These are phyloP conservation scores for Meloidogyne hapla DNA, from an alignment of 1,140 invertebrate species.

Conservation along the genomic window DNA sequence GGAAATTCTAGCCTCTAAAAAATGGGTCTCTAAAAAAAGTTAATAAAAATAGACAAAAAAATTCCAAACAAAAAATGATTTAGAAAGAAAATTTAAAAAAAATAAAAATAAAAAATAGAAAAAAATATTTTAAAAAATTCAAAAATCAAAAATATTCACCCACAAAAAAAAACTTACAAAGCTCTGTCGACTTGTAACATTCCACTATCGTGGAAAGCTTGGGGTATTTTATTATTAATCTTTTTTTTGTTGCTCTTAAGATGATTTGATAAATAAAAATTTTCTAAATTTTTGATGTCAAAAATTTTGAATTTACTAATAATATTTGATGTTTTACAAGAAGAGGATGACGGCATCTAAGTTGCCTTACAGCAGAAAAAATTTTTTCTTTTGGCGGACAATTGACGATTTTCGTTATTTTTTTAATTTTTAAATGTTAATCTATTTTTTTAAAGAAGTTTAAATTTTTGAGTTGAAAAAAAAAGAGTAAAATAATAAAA, in stretches of 20 bases:
- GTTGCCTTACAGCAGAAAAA: background rate
- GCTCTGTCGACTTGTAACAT: background rate
- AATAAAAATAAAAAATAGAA: too few species aligned
- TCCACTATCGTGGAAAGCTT: background rate
- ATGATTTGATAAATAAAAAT: background rate
- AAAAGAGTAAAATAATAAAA: too few species aligned
- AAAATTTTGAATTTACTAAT: conserved; percentile 9
- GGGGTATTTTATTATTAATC: background rate
- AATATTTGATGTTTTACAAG: background rate
- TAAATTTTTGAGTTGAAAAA: background rate
- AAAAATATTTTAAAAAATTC: background rate
- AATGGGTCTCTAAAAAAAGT: too few species aligned
- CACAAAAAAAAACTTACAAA: background rate
- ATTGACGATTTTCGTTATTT: too few species aligned
- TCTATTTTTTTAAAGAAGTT: too few species aligned
- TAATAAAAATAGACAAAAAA: too few species aligned
- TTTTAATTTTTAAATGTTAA: too few species aligned
- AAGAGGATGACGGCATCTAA: background rate
- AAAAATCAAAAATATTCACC: background rate
- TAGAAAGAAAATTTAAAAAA: too few species aligned
- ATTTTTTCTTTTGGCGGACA: background rate
- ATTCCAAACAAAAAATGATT: too few species aligned
- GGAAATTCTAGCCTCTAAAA: too few species aligned
- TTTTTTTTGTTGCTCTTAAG: background rate
- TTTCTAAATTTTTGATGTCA: background rate